Conservation (phyloP, 2,113 vertebrate species). For the Nothoprocta pentlandii region DNA sequence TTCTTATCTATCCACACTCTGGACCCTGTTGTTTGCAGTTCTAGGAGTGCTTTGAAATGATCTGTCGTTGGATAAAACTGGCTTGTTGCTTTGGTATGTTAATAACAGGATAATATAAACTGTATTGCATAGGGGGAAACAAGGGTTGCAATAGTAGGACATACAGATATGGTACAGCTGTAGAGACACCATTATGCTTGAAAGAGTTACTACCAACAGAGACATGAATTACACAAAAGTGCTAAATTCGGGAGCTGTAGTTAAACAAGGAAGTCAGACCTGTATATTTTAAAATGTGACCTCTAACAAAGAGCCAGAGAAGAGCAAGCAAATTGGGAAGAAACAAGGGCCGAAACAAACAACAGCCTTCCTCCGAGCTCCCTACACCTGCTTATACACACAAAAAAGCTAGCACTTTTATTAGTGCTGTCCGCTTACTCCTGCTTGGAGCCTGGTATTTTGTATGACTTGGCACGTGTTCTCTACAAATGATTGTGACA, state of each 20-base stretch:
- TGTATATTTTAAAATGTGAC: neutral
- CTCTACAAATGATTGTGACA: neutral
- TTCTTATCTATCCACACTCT: neutral
- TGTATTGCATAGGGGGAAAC: neutral
- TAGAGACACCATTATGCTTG: neutral
- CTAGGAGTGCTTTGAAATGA: neutral
- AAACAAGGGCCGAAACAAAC: neutral
- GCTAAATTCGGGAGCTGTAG: neutral
- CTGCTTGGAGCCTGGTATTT: neutral
- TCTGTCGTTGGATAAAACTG: neutral
- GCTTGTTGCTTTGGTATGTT: neutral
- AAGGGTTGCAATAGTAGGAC: neutral
- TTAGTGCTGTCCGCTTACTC: neutral
- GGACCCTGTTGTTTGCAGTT: neutral
- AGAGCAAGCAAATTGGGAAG: neutral
- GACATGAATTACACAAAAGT: neutral
- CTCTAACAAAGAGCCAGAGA: neutral
- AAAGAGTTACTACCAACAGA: neutral
- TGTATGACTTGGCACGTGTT: neutral
- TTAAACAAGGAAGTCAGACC: neutral
- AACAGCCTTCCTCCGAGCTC: neutral
- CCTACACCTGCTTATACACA: neutral
- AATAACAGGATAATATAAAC: neutral
- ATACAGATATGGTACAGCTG: neutral
- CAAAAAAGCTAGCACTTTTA: neutral